Evolutionary conservation across 2,797 vertebrate species (phyloP), one percentile per base, ranked within the genome.

Genomic region (Epinephelus malabaricus): DNA sequence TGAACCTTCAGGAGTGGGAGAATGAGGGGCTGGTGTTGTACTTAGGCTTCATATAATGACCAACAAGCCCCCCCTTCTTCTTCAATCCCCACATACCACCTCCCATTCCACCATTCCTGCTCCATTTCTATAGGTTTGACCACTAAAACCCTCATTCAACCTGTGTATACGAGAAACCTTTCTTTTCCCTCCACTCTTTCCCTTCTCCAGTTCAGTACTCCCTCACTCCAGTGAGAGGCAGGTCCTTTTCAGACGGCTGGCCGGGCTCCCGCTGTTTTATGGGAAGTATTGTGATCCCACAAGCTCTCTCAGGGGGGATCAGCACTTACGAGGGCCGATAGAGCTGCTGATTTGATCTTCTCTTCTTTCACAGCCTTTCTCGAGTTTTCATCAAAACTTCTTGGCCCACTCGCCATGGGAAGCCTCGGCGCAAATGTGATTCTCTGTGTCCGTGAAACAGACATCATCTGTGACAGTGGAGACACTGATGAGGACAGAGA

Each of bases 221-320:
- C 78, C 86, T 86, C 70, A 43, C 85, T 90, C 71, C 82, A 76
- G 76, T 86, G 80, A 88, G 85, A 92, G 81, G 83, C 80, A 89
- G 89, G 89, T 90, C 85, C 85, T 79, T 92, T 89, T 90, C 87
- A 92, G 89, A 86, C 13, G 73, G 65, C 86, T 88, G 84, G 70
- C 78, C 70, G 5, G 72, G 76, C 90, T 92, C 92, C 92, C 67
- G 87, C 92, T 93, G 94, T 93, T 95, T 94, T 92, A 94, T 89
- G 84, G 87, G 91, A 85, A 89, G 94, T 87, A 94, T 92, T 94
- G 94, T 94, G 92, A 91, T 93, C 91, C 86, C 82, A 23, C 86
- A 78, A 88, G 81, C 87, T 89, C 89, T 92, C 88, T 90, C 86
- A 27, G 82, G 85, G 83, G 88, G 89, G 86, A 84, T 87, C 91